These are phyloP conservation scores for Cryptus armator DNA, from an alignment of 2,888 invertebrate species.

Conservation along the genomic window DNA sequence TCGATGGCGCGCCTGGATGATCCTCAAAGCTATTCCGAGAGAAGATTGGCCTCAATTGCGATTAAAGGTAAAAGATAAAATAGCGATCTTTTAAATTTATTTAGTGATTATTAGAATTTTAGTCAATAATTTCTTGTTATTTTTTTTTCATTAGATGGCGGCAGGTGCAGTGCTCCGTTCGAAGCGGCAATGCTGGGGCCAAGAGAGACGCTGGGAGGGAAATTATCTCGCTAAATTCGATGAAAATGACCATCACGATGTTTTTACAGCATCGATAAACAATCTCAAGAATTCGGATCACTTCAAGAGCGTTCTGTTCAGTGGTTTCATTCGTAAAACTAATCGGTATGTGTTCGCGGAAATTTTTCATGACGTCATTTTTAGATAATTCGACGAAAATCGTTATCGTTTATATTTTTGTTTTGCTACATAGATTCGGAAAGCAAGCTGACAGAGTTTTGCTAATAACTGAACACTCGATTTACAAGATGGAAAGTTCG, in stretches of 20 bases:
- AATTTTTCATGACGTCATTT: not conserved
- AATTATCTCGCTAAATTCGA: conserved; percentile 91
- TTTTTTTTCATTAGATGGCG: conserved; percentile 86
- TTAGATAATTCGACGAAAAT: not conserved
- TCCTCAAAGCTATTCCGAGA: conserved; percentile 92
- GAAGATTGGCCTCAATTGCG: conserved; percentile 95
- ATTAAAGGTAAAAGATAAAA: conserved; percentile 86
- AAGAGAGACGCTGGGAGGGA: conserved; percentile 92
- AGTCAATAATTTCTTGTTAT: not conserved
- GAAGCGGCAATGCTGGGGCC: conserved; percentile 90
- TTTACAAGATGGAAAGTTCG: conserved; percentile 95
- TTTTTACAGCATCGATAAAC: conserved; percentile 89
- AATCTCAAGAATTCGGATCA: conserved; percentile 89
- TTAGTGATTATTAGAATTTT: not conserved
- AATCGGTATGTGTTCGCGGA: conserved; percentile 76
- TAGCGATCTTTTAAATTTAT: not conserved
- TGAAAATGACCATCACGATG: conserved; percentile 89
- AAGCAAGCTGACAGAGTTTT: conserved; percentile 96
- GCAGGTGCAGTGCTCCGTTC: conserved; percentile 91
- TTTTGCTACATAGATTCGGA: conserved; percentile 86
- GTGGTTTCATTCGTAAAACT: conserved; percentile 82
- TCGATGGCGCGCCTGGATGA: conserved; percentile 96
- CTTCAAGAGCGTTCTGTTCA: conserved; percentile 87
- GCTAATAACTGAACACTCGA: conserved; percentile 92
- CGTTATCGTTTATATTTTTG: not conserved